Evolutionary conservation across 2,113 vertebrate genomes (phyloP).

Genomic region (Lipotes vexillifer): DNA sequence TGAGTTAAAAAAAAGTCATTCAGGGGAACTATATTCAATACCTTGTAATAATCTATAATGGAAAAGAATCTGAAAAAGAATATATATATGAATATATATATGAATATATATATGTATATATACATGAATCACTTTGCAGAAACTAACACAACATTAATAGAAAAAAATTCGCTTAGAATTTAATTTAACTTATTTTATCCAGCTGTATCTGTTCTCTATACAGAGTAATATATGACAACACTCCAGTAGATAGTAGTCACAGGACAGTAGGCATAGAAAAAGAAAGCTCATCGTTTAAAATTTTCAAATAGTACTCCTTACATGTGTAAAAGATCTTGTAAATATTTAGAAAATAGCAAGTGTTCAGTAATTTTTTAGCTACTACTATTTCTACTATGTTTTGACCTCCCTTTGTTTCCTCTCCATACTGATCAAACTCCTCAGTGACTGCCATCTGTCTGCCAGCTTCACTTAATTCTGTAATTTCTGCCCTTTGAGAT

Average conservation of each 20-base stretch:
- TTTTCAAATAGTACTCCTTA: not conserved
- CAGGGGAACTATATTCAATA: not conserved
- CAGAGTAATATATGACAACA: not conserved
- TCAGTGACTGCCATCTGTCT: not conserved
- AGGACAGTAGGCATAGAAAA: not conserved
- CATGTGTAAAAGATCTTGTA: not conserved
- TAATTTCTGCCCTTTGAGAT: not conserved
- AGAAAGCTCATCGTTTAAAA: not conserved
- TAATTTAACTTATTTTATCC: not conserved
- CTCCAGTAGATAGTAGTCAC: not conserved
- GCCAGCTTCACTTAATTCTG: not conserved
- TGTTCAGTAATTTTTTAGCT: not conserved
- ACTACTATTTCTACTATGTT: not conserved
- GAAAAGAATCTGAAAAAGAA: not conserved
- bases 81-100: not conserved
- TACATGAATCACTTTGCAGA: not conserved
- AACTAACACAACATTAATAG: not conserved
- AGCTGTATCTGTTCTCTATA: not conserved
- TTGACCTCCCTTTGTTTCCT: not conserved
- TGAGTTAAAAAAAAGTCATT: not conserved
- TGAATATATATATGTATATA: not conserved
- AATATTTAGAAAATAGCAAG: not conserved
- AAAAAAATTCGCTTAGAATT: not conserved
- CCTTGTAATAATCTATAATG: not conserved
- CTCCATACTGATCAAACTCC: not conserved